These are phyloP conservation scores for Pygoscelis antarcticus DNA, from an alignment of 2,113 vertebrate genomes.

Conservation along the genomic window DNA sequence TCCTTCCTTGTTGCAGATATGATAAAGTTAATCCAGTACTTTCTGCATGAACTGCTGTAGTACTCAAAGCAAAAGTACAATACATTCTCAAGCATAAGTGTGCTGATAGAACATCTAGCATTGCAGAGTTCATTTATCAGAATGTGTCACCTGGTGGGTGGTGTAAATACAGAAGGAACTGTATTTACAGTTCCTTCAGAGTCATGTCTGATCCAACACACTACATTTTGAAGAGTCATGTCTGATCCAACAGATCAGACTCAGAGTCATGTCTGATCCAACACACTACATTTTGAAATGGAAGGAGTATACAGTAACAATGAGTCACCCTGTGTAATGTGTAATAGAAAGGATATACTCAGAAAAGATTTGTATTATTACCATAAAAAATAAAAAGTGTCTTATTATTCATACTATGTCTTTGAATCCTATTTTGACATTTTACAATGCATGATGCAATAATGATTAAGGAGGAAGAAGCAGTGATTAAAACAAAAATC, in stretches of 20 bases:
- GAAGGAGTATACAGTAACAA: neutral
- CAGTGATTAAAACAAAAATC: neutral
- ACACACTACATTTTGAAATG: neutral
- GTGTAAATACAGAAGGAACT: neutral
- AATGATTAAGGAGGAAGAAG: neutral
- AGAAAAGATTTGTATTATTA: neutral
- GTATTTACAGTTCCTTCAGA: neutral
- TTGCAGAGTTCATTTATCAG: constrained; percentile 16
- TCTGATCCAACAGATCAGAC: neutral
- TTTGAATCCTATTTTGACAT: neutral
- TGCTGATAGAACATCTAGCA: constrained; percentile 15
- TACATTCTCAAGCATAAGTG: neutral
- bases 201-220: neutral
- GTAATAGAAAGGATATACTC: neutral
- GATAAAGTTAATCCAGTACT: constrained; percentile 51
- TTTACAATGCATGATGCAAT: neutral
- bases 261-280: neutral
- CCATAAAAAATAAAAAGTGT: neutral
- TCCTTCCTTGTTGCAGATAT: neutral
- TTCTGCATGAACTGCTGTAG: constrained; percentile 55
- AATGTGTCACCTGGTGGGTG: neutral
- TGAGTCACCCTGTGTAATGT: neutral
- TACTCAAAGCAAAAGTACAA: constrained; percentile 36
- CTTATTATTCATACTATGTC: neutral
- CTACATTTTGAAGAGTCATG: neutral